Base-by-base conservation (phyloP, 1,140 invertebrate genomes). In the Acromyrmex charruanus region DNA sequence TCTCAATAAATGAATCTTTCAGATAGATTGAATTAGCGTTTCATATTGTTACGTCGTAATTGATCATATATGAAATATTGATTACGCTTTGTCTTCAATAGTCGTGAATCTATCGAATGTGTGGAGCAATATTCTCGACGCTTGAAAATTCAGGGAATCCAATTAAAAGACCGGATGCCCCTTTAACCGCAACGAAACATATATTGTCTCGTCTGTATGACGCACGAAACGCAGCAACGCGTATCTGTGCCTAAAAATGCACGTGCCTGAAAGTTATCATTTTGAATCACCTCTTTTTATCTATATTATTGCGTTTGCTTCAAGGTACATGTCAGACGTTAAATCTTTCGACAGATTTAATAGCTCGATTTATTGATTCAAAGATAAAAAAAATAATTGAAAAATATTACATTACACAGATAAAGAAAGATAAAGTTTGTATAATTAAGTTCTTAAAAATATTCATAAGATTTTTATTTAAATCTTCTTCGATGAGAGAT, bases 111-210 rank as follows among this genome's bases (percentile, higher is more conserved):
- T 49, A 21, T 16, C 28, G 63, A 21, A 55, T 16, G 31, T 39
- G 1, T 16, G 16, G n/a, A 21, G 35, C 21, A 35, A 81, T 71
- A 91, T 91, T 92, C 89, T 85, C 86, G 84, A 90, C 35, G 51
- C 88, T 90, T 91, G 80, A 91, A 92, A 91, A 91, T 90, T 88
- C 88, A 91, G 88, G 87, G 79, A 81, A 69, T 69, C 49, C 65
- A 69, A 81, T 81, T 71, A 71, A 69, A 81, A 55, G 49, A 71
- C 39, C 77, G 65, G 77, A 81, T 81, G 65, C 31, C 49, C 77
- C 31, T 81, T 81, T 69, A 58, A 81, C 77, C 87, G 68, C 91
- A 89, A 88, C 31, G 59, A 77, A 55, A 63, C 58, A 25, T 65
- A 18, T 49, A 77, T 63, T 77, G 75, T 63, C 35, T 77, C 75